A percentile compares a stretch with the other conserved stretches of the same genome.
These are phyloP conservation scores for Cheilosia grossa DNA, from an alignment of 2,888 invertebrate genomes.

Conservation along the genomic window DNA sequence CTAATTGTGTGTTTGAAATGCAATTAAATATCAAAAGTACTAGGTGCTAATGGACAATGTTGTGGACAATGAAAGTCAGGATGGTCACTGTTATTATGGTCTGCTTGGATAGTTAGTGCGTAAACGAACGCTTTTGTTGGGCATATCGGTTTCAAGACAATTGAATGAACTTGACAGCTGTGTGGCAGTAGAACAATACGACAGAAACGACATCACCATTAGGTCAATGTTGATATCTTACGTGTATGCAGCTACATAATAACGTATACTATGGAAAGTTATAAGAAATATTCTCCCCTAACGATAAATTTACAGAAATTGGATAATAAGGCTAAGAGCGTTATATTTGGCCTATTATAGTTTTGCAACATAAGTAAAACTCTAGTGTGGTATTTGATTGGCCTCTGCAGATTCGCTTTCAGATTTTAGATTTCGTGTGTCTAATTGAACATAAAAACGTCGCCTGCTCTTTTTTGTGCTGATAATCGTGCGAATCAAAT, in stretches of 20 bases:
- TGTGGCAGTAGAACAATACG: constrained; percentile 30
- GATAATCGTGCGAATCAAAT: too few relatives aligned
- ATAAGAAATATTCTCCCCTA: too few relatives aligned
- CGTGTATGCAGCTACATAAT: not conserved
- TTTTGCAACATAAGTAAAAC: too few relatives aligned
- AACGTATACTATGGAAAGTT: too few relatives aligned
- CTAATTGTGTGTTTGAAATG: constrained; percentile 72
- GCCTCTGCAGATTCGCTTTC: too few relatives aligned
- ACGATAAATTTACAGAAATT: too few relatives aligned
- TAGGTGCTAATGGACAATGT: constrained; percentile 50
- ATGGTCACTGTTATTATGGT: constrained; percentile 13
- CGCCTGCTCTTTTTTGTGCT: too few relatives aligned
- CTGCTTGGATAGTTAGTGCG: constrained; percentile 50
- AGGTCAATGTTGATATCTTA: constrained; percentile 42
- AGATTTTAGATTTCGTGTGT: too few relatives aligned
- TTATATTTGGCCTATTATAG: too few relatives aligned
- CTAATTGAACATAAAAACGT: too few relatives aligned
- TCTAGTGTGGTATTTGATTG: too few relatives aligned
- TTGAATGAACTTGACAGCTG: constrained; percentile 50
- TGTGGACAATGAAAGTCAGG: constrained; percentile 55
- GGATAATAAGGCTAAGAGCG: too few relatives aligned
- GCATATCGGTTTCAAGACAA: constrained; percentile 69
- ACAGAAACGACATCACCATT: constrained; percentile 29
- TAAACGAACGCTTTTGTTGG: constrained; percentile 50
- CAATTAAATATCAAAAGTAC: constrained; percentile 70